Percentiles rank a stretch among this genome's conserved stretches.
phyloP scores from a whole-genome alignment of 2,113 vertebrate genomes.

The Chionodraco myersi region DNA sequence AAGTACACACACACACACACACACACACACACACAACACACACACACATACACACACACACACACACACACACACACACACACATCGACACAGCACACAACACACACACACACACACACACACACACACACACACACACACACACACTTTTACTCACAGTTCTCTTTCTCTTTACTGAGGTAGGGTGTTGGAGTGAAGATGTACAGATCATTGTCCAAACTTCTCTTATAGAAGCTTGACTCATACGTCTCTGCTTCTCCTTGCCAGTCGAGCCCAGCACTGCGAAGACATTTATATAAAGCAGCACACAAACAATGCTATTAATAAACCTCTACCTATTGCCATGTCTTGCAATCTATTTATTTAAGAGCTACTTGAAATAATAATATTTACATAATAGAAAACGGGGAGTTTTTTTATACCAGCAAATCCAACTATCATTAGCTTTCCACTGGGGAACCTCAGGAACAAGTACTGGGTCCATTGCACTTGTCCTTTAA shows the following conservation, averaged over 20 bases:
- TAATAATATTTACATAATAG: background rate
- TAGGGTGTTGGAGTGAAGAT: constrained; percentile 91
- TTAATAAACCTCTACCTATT: background rate
- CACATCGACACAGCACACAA: too few species aligned
- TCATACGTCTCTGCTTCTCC: constrained; percentile 94
- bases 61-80: too few species aligned
- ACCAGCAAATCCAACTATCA: background rate
- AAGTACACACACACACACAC: too few species aligned
- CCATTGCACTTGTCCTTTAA: background rate
- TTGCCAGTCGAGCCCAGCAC: constrained; percentile 89
- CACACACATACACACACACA: too few species aligned
- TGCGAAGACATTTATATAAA: constrained; percentile 44
- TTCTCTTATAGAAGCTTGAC: constrained; percentile 95
- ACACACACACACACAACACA: too few species aligned
- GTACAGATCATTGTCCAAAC: constrained; percentile 94
- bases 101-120: too few species aligned
- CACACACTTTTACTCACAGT: constrained; percentile 82
- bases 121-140: background rate
- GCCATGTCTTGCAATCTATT: background rate
- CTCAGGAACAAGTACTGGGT: background rate
- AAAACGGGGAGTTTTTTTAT: background rate
- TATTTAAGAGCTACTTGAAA: too few species aligned
- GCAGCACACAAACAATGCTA: constrained; percentile 13
- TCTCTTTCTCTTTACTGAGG: constrained; percentile 79
- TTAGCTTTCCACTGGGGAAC: background rate